Base-by-base conservation (phyloP, 92 coral and sea anemone species). In the Virgularia gustaviana region DNA sequence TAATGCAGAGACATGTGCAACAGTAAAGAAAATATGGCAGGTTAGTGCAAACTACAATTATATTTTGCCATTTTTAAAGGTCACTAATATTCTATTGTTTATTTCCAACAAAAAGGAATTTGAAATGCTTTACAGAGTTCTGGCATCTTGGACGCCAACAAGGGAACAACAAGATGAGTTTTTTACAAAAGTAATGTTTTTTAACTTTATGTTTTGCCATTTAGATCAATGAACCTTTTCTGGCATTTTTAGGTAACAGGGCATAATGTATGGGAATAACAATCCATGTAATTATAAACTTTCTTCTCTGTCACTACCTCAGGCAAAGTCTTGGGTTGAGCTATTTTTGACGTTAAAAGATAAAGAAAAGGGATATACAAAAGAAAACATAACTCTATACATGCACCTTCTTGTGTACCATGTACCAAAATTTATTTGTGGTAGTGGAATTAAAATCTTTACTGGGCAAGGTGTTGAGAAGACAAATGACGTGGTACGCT, bases 21-120 rank as follows among this genome's bases (percentile, higher is more conserved):
- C 71, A 64, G 55, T 64, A 31, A 38, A 64, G 36, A 51, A 63
- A 38, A 63, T 63, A 63, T 63, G 70, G 70, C 72, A 65, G 72
- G 72, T 65, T 15, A 42, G 45, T 32, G n/a, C n/a, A n/a, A n/a
- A n/a, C n/a, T n/a, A n/a, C n/a, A n/a, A n/a, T n/a, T n/a, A n/a
- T n/a, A n/a, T n/a, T n/a, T 30, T 1, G 65, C 24, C 9, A 27
- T 1, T 31, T 32, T 23, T 7, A 29, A 12, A 32, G 22, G 24
- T 33, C 20, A 30, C n/a, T 33, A 19, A 6, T 2, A 10, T 31
- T 18, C 57, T 49, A 22, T 42, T 65, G 27, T 22, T 23, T 42
- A 11, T 42, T n/a, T n/a, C n/a, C n/a, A n/a, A n/a, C n/a, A n/a
- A n/a, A 9, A 58, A 59, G 72, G 57, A 33, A 15, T 74, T 74